Conservation (phyloP, 2,797 vertebrate genomes). For the Esox lucius region DNA sequence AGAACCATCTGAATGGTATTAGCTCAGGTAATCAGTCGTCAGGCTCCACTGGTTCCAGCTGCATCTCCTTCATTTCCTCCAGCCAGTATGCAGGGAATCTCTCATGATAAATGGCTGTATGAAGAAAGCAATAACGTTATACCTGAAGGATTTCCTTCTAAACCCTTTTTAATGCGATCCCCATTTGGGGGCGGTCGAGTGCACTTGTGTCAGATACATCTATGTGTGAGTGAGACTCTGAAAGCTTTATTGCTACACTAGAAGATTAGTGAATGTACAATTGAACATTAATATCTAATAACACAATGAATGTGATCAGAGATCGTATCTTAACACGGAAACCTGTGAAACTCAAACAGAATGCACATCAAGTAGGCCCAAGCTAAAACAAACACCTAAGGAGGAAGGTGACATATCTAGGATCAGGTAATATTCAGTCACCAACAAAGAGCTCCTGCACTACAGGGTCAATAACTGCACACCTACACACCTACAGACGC, state of each 20-base stretch:
- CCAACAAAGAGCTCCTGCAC: conserved; percentile 38
- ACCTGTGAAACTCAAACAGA: not conserved
- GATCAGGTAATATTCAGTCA: conserved; percentile 19
- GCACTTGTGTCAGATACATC: not conserved
- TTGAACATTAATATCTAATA: not conserved
- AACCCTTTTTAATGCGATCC: not conserved
- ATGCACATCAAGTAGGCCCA: not conserved
- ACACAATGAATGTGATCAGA: not conserved
- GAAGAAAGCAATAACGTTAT: conserved; percentile 11
- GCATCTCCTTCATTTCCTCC: conserved; percentile 15
- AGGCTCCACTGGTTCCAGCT: conserved; percentile 2
- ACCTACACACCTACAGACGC: not conserved
- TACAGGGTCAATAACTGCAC: not conserved
- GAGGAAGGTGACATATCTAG: conserved; percentile 3
- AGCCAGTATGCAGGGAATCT: not conserved
- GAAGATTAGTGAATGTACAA: not conserved
- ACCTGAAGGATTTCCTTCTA: not conserved
- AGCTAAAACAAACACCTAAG: not conserved
- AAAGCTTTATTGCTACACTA: not conserved
- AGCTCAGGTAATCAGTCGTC: conserved; percentile 25
- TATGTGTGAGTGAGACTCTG: not conserved
- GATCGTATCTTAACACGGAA: not conserved
- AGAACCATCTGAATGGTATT: conserved; percentile 45
- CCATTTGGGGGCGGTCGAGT: not conserved
- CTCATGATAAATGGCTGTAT: conserved; percentile 7